A percentile compares a stretch with the other conserved stretches of the same genome.
Conservation (phyloP, 2,797 vertebrate genomes). For the Pseudochirops cupreus region DNA sequence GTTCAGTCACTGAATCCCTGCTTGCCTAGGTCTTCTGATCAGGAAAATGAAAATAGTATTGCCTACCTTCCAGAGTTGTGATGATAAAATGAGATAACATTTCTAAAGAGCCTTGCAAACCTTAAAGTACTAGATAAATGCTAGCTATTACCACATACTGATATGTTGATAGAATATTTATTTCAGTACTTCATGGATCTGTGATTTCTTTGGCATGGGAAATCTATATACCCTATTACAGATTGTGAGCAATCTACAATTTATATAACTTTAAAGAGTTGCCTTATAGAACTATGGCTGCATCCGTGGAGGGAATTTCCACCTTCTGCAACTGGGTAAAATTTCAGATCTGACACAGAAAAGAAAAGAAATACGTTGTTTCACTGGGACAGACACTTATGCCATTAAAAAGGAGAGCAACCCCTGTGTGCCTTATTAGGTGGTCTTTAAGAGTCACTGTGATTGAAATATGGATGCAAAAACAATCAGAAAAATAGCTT, state of each 20-base stretch:
- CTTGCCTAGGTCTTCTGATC: not conserved
- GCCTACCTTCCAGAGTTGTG: not conserved
- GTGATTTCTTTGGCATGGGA: not conserved
- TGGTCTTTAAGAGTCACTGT: not conserved
- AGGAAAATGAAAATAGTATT: not conserved
- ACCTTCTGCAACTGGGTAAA: not conserved
- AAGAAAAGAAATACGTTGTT: not conserved
- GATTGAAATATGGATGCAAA: not conserved
- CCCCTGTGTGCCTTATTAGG: not conserved
- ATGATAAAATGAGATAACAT: not conserved
- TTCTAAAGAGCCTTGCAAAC: not conserved
- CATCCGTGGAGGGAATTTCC: not conserved
- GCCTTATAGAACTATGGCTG: not conserved
- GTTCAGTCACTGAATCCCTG: not conserved
- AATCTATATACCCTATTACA: not conserved
- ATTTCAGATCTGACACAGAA: not conserved
- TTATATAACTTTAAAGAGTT: not conserved
- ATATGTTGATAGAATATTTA: not conserved
- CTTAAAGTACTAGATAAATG: not conserved
- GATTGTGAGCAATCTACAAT: not conserved
- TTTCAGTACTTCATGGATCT: not conserved
- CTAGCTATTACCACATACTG: not conserved
- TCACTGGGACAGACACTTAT: not conserved
- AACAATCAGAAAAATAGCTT: not conserved
- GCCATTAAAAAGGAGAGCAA: not conserved